Base-by-base conservation (phyloP, 2,113 vertebrate genomes). In the Phalacrocorax pelagicus region DNA sequence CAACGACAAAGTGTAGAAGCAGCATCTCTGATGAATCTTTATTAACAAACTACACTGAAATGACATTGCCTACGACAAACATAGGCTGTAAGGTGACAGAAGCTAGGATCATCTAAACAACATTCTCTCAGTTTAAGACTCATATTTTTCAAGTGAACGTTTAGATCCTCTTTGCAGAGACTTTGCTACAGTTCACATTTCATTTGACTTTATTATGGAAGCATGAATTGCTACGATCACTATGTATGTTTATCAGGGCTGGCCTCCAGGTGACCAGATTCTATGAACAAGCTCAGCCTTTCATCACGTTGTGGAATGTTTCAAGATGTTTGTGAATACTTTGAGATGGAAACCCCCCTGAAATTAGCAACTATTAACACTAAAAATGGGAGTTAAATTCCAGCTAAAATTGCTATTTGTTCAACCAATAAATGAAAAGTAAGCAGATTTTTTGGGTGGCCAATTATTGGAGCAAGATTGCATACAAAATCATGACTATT, bases 141-240 rank as follows among this genome's bases (percentile, higher is more conserved):
- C 32, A 14, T 1, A 10, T 51, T 90, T 88, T 75, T 91, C 61
- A 86, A 94, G 58, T 77, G 73, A 93, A 90, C 89, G 95, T 93
- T 97, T 92, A 94, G 91, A 97, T 85, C 67, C 71, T 73, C 94
- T 97, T 97, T 95, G 55, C 58, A 52, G 81, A 88, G 94, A 97
- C 94, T 97, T 86, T 75, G 93, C 96, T 96, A 95, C 96, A 98
- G 97, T 98, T 97, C 91, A 97, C 57, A 97, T 98, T 98, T 99
- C 95, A 98, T 98, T 99, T 98, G 98, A 98, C 95, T 94, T 98
- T 96, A 98, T 98, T 98, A 98, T 93, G 89, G 97, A 98, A 98
- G 97, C 97, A 98, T 97, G 98, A 98, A 98, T 97, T 97, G 95
- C 96, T 98, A 98, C 97, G 98, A 40, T 42, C 57, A 72, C 5